Base-by-base conservation (phyloP, 2,113 vertebrate genomes). In the Spermophilus dauricus region DNA sequence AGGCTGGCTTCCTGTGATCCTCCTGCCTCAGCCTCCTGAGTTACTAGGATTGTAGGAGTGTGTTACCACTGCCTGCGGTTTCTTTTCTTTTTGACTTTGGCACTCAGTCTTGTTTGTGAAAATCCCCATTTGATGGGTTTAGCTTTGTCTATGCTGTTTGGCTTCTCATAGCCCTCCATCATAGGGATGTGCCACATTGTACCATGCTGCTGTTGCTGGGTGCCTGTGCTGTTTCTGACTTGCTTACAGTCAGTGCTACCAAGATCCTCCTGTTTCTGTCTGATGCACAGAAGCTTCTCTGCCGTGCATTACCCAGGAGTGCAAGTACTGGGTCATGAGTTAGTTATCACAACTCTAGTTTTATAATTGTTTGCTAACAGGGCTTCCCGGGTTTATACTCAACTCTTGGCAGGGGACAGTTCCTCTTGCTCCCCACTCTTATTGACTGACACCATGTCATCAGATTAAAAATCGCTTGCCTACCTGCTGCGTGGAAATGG, bases 121-220 rank as follows among this genome's bases (percentile, higher is more conserved):
- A 48, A 14, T 39, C 22, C 30, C 48, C 48, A 18, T 13, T 9
- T 13, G 65, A 48, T 0, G 37, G 0, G 0, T 1, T n/a, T 4
- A 6, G 48, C 82, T 85, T 39, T 61, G 77, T 8, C 84, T 2
- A 0, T 51, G 48, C 65, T 37, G 39, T 63, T 26, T 32, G 4
- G 63, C 56, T 42, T 81, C 77, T 80, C 76, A 8, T 32, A 18
- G 58, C 75, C 17, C 56, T 65, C 30, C 30, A 0, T 13, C 1
- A 2, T 17, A 0, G 77, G 28, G 13, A 2, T 3, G 3, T 1
- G 28, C 80, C 56, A 9, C 6, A 0, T 30, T 4, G 56, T 37
- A 5, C 69, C 86, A 0, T 13, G 53, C 69, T n/a, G 39, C 72
- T 76, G 18, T 10, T 30, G 82, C 63, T 8, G 61, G 45, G 30